Evolutionary conservation across 2,888 invertebrate species (phyloP).

Genomic region (Stenurella melanura): DNA sequence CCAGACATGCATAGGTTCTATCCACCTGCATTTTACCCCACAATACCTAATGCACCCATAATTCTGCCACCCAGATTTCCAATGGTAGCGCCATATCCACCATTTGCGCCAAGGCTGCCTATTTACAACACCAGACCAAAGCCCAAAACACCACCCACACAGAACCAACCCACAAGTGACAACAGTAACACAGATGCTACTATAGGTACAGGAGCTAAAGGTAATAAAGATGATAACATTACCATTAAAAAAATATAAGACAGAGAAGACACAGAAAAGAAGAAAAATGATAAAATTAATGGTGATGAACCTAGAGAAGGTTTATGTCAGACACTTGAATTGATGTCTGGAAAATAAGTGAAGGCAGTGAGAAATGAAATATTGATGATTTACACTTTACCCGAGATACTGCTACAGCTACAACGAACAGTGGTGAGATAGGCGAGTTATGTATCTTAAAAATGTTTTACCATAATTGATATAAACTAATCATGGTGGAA

Average conservation of each 20-base stretch:
- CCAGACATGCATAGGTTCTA: background rate
- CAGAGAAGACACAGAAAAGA: too few species aligned
- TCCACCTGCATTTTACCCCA: conserved; percentile 45
- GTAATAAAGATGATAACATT: background rate
- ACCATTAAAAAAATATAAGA: conserved; percentile 5
- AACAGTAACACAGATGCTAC: background rate
- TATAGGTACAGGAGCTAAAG: background rate
- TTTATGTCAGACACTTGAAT: too few species aligned
- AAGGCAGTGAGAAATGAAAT: too few species aligned
- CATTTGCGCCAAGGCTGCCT: conserved; percentile 41
- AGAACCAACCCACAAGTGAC: background rate
- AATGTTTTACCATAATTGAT: too few species aligned
- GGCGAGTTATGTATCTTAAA: too few species aligned
- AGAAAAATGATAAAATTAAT: too few species aligned
- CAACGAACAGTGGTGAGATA: too few species aligned
- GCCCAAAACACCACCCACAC: conserved; percentile 15
- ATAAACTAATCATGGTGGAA: too few species aligned
- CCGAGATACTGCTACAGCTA: too few species aligned
- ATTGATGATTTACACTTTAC: too few species aligned
- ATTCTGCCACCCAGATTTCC: conserved; percentile 48
- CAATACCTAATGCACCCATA: conserved; percentile 41
- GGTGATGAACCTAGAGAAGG: too few species aligned
- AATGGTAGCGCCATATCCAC: conserved; percentile 33
- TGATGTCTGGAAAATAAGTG: too few species aligned
- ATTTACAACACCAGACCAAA: conserved; percentile 45